phyloP scores from a whole-genome alignment of 2,113 vertebrate genomes.

The Forbesichthys agassizii region DNA sequence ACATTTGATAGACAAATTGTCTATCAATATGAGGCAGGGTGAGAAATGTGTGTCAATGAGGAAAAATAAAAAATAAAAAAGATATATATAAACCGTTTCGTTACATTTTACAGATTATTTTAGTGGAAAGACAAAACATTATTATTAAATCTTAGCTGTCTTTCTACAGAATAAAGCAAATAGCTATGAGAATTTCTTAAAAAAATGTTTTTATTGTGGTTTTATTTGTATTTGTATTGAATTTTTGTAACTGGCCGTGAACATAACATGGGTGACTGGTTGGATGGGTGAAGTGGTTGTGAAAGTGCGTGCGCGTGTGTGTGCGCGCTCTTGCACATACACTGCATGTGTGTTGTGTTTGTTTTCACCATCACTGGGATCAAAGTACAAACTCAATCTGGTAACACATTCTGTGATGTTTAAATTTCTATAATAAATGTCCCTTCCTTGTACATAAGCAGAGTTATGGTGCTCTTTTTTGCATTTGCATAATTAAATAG shows the following conservation, averaged over 20 bases:
- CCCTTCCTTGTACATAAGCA: slow-evolving; percentile 65
- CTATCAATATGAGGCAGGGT: slow-evolving; percentile 46
- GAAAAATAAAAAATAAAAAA: slow-evolving; percentile 33
- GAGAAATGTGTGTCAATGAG: not conserved
- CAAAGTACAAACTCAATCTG: slow-evolving; percentile 44
- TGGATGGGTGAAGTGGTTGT: slow-evolving; percentile 24
- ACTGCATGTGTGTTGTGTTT: slow-evolving; percentile 53
- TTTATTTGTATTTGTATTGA: slow-evolving; percentile 65
- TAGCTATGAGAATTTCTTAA: slow-evolving; percentile 71
- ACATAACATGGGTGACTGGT: slow-evolving; percentile 35
- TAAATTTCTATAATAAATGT: slow-evolving; percentile 68
- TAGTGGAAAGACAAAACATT: slow-evolving; percentile 60
- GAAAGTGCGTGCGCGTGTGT: slow-evolving; percentile 25
- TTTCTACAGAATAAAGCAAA: slow-evolving; percentile 73
- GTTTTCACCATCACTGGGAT: slow-evolving; percentile 65
- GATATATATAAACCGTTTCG: slow-evolving; percentile 51
- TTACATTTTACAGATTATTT: slow-evolving; percentile 65
- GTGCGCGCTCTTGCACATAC: slow-evolving; percentile 30
- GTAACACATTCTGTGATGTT: slow-evolving; percentile 67
- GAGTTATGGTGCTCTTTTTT: not conserved
- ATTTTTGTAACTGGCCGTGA: slow-evolving; percentile 74
- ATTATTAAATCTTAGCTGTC: slow-evolving; percentile 63
- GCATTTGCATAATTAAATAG: not conserved
- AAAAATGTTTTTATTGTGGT: slow-evolving; percentile 70
- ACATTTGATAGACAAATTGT: slow-evolving; percentile 6